Percentiles rank a stretch among this genome's conserved stretches.
Evolutionary conservation across 2,797 vertebrate genomes (phyloP).

Genomic region (Microctenopoma steveboyesi): DNA sequence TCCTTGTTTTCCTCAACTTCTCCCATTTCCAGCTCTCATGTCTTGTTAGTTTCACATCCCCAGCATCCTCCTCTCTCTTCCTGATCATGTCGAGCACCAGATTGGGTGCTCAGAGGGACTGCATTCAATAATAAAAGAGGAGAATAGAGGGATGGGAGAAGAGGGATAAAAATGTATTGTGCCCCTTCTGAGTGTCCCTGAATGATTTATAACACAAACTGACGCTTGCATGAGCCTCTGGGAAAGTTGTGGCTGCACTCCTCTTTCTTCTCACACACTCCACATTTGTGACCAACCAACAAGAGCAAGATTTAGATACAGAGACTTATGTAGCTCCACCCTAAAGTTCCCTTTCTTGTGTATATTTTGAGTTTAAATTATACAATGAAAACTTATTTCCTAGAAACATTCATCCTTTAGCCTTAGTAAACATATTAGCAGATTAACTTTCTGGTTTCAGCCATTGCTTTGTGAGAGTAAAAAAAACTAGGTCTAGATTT

Average conservation of each 20-base stretch:
- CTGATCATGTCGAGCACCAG: conserved; percentile 35
- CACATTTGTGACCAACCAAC: conserved; percentile 51
- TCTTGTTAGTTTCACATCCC: conserved; percentile 29
- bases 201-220: conserved; percentile 83
- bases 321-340: background rate
- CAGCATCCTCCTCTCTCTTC: conserved; percentile 6
- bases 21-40: background rate
- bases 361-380: too few species aligned
- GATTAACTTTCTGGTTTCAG: too few species aligned
- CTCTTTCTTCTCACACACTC: conserved; percentile 37
- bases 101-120: conserved; percentile 53
- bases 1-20: background rate
- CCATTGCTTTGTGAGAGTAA: too few species aligned
- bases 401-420: too few species aligned
- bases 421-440: too few species aligned
- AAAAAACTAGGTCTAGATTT: too few species aligned
- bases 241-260: conserved; percentile 72
- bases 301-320: conserved; percentile 21
- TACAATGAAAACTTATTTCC: too few species aligned
- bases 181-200: conserved; percentile 72
- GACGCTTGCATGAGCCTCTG: conserved; percentile 74
- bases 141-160: conserved; percentile 63
- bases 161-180: conserved; percentile 74
- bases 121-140: conserved; percentile 74
- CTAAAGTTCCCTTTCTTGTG: background rate